A percentile compares a stretch with the other conserved stretches of the same genome.
Conservation (phyloP, 2,113 vertebrate genomes). For the Psilopsiagon aurifrons region DNA sequence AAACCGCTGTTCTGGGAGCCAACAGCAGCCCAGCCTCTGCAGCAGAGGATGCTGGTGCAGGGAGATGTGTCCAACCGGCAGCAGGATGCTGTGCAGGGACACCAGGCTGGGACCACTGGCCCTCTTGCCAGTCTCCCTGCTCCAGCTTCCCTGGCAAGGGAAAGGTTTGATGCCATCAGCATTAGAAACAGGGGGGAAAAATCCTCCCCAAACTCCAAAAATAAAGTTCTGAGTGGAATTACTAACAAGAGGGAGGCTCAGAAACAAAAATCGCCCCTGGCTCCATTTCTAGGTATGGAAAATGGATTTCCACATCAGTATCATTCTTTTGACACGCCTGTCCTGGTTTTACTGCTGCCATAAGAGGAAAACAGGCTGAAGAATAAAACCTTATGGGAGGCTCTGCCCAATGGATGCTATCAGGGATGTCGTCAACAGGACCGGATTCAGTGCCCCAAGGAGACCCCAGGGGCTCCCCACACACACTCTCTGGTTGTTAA, state of each 20-base stretch:
- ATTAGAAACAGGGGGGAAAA: rapidly evolving
- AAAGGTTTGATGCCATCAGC: background rate
- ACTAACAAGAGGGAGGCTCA: background rate
- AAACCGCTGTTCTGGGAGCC: background rate
- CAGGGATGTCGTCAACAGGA: background rate
- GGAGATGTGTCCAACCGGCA: rapidly evolving
- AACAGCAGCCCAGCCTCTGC: background rate
- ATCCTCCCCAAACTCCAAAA: background rate
- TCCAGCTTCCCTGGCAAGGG: background rate
- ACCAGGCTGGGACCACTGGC: rapidly evolving
- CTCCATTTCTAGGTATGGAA: background rate
- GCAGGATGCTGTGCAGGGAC: background rate
- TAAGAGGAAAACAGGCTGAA: background rate
- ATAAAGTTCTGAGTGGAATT: background rate
- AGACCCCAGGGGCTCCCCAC: background rate
- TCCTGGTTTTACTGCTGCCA: slow-evolving; percentile 19
- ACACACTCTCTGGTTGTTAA: rapidly evolving
- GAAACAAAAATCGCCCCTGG: background rate
- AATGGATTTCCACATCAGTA: slow-evolving; percentile 45
- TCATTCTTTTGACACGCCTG: background rate
- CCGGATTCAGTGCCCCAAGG: background rate
- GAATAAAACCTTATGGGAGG: background rate
- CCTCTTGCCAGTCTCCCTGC: rapidly evolving
- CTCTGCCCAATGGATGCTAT: background rate
- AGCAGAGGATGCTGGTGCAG: background rate